Evolutionary conservation across 2,888 invertebrate species (phyloP).

Genomic region (Syritta pipiens): DNA sequence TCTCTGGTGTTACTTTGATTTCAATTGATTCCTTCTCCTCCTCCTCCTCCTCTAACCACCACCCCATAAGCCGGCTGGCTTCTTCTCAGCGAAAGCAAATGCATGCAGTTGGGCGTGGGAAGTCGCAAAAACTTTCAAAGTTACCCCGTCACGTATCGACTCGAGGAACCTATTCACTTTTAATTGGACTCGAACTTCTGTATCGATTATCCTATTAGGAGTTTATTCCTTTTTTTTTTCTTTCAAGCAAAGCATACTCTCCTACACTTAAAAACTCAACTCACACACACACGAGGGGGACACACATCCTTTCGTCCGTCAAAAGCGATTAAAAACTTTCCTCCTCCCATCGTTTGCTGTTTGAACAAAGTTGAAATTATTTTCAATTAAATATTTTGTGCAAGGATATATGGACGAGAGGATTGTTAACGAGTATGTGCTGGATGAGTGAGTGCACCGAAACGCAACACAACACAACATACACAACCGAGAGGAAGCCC

Average conservation of each 20-base stretch:
- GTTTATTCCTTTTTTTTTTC: slow-evolving; percentile 38
- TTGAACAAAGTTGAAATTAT: slow-evolving; percentile 64
- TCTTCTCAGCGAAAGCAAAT: no score
- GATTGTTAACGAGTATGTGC: no score
- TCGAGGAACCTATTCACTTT: slow-evolving; percentile 31
- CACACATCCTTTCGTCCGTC: slow-evolving; percentile 6
- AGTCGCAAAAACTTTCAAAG: background rate
- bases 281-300: background rate
- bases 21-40: slow-evolving; percentile 22
- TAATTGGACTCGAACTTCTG: slow-evolving; percentile 59
- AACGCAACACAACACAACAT: no score
- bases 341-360: slow-evolving; percentile 55
- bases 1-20: slow-evolving; percentile 24
- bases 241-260: slow-evolving; percentile 12
- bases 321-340: slow-evolving; percentile 62
- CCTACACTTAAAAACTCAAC: slow-evolving; percentile 17
- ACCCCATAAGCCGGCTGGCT: no score
- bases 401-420: background rate
- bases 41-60: background rate
- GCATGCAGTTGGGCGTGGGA: background rate
- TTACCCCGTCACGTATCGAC: slow-evolving; percentile 20
- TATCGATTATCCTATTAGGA: slow-evolving; percentile 61
- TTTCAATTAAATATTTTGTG: slow-evolving; percentile 63
- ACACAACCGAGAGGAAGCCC: slow-evolving; percentile 9
- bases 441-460: no score